Percentiles rank a stretch among this genome's conserved stretches.
These are phyloP conservation scores for Protonibea diacanthus DNA, from an alignment of 2,797 vertebrate species.

Conservation along the genomic window DNA sequence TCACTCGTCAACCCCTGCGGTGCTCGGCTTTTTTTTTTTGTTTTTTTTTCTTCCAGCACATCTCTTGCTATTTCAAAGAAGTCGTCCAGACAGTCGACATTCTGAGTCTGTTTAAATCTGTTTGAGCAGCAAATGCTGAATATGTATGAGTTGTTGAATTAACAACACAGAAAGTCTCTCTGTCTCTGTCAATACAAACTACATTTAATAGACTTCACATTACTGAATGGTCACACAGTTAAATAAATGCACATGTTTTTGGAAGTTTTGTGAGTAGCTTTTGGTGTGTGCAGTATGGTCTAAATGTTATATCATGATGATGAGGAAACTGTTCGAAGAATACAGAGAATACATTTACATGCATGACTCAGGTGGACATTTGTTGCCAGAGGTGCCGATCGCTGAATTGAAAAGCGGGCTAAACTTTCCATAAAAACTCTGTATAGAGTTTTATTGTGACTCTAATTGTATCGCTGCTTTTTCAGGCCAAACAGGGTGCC, in stretches of 20 bases:
- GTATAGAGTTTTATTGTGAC: neutral
- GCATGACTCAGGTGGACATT: neutral
- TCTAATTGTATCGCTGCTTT: constrained; percentile 15
- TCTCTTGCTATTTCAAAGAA: constrained; percentile 65
- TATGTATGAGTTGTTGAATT: constrained; percentile 41
- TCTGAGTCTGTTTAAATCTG: constrained; percentile 41
- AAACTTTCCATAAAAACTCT: neutral
- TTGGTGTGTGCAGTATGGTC: neutral
- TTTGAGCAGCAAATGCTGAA: constrained; percentile 50
- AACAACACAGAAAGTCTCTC: constrained; percentile 9
- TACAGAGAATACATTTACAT: neutral
- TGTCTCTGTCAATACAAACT: neutral
- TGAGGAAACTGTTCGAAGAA: neutral
- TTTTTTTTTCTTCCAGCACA: constrained; percentile 21
- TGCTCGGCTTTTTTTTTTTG: constrained; percentile 16
- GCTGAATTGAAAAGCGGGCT: neutral
- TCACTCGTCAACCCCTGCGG: constrained; percentile 59
- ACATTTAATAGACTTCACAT: constrained; percentile 1
- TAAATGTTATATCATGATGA: neutral
- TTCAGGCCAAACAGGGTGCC: constrained; percentile 94
- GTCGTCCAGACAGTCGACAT: constrained; percentile 42
- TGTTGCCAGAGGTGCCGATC: neutral
- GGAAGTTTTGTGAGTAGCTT: neutral
- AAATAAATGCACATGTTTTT: neutral
- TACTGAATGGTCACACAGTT: neutral